Evolutionary conservation across 2,888 invertebrate genomes (phyloP), one percentile per base, ranked within the genome.

Genomic region (Scaptomyza caliginosa): DNA sequence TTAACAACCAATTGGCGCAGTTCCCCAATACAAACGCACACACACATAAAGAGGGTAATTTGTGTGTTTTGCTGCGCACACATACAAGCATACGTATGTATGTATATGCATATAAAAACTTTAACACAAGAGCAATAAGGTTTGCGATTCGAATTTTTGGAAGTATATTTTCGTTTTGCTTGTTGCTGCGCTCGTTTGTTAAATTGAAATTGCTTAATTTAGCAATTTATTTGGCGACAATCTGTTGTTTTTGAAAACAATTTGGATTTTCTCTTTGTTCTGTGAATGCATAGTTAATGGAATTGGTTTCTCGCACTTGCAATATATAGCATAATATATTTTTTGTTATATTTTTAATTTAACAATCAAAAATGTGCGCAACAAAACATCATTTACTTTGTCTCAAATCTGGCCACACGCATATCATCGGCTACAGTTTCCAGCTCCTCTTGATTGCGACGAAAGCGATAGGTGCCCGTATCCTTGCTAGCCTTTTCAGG

Each of bases 161-260:
- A 49, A 45, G 49, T 43, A 51, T 55, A 26, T 40, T 40, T 43
- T 36, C 30, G 38, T 58, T 57, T 73, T 59, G 67, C 46, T 60
- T 54, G 34, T 48, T 36, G n/a, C n/a, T 55, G 13, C 13, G 60
- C 34, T 67, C 70, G 66, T 79, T 81, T 73, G 56, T 64, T 67
- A 82, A 77, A 88, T 85, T 77, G 82, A 81, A 88, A 88, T 88
- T 86, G 84, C 85, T 82, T 86, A 82, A 88, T 88, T 87, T 85
- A 76, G 65, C 81, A 79, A 75, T 79, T 83, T 86, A 83, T 83
- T 85, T 75, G 70, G 45, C 60, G 64, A 63, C 65, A 64, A 67
- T 65, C n/a, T n/a, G n/a, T n/a, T n/a, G n/a, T n/a, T n/a, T n/a
- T n/a, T n/a, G n/a, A n/a, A n/a, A n/a, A n/a, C n/a, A n/a, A n/a